Evolutionary conservation across 2,797 vertebrate genomes (phyloP).

Genomic region (Platyrinchus mystaceus): DNA sequence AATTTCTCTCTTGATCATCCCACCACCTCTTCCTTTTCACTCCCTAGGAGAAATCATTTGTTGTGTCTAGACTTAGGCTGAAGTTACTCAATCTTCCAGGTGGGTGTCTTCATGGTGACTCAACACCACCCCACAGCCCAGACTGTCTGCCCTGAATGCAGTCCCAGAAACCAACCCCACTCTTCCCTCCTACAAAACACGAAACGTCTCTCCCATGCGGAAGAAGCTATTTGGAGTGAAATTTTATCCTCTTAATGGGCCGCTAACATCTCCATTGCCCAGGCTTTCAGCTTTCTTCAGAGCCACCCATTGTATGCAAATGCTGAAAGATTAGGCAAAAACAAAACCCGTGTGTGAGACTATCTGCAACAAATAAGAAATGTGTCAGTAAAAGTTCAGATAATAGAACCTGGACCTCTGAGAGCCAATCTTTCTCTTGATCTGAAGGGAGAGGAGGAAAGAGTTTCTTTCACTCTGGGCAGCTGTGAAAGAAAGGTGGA

Average conservation of each 20-base stretch:
- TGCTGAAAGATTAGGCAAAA: background rate
- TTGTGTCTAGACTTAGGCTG: conserved; percentile 26
- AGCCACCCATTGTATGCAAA: background rate
- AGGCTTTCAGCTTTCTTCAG: background rate
- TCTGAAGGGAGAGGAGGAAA: background rate
- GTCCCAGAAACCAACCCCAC: background rate
- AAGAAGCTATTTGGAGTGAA: background rate
- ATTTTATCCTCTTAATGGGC: background rate
- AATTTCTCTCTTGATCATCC: background rate
- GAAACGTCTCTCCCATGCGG: background rate
- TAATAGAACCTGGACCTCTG: background rate
- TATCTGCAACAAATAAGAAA: background rate
- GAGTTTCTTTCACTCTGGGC: background rate
- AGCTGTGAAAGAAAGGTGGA: background rate
- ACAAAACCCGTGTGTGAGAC: background rate
- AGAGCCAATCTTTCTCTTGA: background rate
- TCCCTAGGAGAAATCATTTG: background rate
- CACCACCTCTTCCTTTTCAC: conserved; percentile 12
- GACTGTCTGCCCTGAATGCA: conserved; percentile 10
- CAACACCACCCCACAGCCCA: conserved; percentile 16
- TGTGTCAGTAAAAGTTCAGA: background rate
- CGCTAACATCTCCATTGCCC: background rate
- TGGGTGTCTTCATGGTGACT: conserved; percentile 46
- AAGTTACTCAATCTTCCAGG: conserved; percentile 19
- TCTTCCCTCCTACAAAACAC: conserved; percentile 10